These are phyloP conservation scores for Rattus rattus DNA, from an alignment of 2,113 vertebrate species.

Conservation along the genomic window DNA sequence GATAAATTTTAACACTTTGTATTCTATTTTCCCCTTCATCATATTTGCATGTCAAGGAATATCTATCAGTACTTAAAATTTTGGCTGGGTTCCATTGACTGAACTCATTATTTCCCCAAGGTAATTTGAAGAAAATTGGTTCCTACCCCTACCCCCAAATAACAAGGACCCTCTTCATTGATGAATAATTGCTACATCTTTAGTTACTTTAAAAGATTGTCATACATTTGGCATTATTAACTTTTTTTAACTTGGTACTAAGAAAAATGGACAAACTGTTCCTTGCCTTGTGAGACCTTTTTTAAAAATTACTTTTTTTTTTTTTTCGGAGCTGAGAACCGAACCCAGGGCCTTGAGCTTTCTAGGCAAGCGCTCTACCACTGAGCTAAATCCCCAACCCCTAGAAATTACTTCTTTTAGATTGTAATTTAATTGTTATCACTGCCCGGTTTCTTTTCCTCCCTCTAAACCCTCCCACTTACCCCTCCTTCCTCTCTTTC, in stretches of 20 bases:
- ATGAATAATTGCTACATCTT: background rate
- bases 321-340: too few species aligned
- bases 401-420: background rate
- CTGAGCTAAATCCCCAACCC: too few species aligned
- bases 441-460: background rate
- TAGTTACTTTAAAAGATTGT: constrained; percentile 2
- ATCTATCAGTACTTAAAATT: background rate
- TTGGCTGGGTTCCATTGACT: background rate
- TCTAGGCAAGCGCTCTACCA: too few species aligned
- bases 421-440: background rate
- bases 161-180: background rate
- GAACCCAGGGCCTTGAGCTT: too few species aligned
- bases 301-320: background rate
- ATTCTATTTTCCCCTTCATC: background rate
- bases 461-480: too few species aligned
- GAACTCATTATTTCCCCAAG: background rate
- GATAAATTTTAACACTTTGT: background rate
- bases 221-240: background rate
- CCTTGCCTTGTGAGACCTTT: background rate
- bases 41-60: background rate
- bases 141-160: background rate
- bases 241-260: background rate
- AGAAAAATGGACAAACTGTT: constrained; percentile 25
- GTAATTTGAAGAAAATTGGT: background rate
- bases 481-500: background rate